Evolutionary conservation across 2,113 vertebrate genomes (phyloP), one percentile per base, ranked within the genome.

Genomic region (Mus pahari): DNA sequence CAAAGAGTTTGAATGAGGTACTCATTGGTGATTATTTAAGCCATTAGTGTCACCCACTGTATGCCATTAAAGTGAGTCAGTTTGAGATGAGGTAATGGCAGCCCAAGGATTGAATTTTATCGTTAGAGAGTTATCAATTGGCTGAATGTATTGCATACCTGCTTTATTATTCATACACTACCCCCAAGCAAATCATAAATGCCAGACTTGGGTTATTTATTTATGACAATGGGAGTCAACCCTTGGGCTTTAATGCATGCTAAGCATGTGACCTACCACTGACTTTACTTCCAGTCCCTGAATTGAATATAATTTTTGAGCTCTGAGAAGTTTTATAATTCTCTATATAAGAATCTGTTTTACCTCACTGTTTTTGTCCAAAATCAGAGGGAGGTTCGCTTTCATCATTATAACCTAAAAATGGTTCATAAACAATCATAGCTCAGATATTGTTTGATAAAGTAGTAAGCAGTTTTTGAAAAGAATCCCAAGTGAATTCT

Each of bases 1-100:
- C 60, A 77, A 92, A 96, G 73, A 92, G 55, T 26, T 74, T 86
- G 60, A 95, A 77, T 91, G 81, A 90, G 3, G 48, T 62, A 68
- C 71, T 73, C 70, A 31, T 10, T 94, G 93, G 53, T 92, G 60
- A 89, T 91, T 60, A 75, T 96, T 89, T 95, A 77, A 66, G 17
- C 87, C 92, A 94, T 90, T 93, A 92, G 73, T 92, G 28, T 96
- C 86, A 96, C 50, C 66, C 58, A 70, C 13, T 82, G 16, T 77
- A 86, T 95, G 89, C 90, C 39, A 58, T 42, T 92, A 92, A 96
- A 92, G 20, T 96, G 90, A 93, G 64, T 93, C 88, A 90, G 33
- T 70, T 94, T 91, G 60, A 89, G 83, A 55, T 92, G 95, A 97
- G 93, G 89, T 95, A 96, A 95, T 94, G 31, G n/a, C 7, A 11